phyloP scores from a whole-genome alignment of 2,888 invertebrate genomes.

The Icerya purchasi region DNA sequence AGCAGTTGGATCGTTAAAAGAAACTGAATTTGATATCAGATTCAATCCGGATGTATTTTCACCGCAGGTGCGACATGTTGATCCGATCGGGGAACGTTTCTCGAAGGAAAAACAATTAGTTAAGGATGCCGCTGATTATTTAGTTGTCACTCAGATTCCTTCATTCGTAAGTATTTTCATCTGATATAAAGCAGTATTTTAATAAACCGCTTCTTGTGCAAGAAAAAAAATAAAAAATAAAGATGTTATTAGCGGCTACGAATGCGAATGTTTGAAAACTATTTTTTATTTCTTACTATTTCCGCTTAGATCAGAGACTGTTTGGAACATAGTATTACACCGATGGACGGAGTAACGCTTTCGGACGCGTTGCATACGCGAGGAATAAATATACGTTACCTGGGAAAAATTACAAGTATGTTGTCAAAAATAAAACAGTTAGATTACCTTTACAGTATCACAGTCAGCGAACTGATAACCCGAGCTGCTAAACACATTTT shows the following conservation, averaged over 20 bases:
- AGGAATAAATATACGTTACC: constrained; percentile 90
- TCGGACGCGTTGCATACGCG: constrained; percentile 83
- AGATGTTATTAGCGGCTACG: too few relatives aligned
- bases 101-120: constrained; percentile 72
- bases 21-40: constrained; percentile 86
- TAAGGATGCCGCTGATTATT: constrained; percentile 85
- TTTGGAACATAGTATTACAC: constrained; percentile 73
- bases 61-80: constrained; percentile 68
- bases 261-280: too few relatives aligned
- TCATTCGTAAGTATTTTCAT: constrained; percentile 57
- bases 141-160: constrained; percentile 83
- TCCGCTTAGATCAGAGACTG: constrained; percentile 55
- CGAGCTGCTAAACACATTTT: constrained; percentile 87
- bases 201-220: too few relatives aligned
- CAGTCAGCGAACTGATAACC: constrained; percentile 69
- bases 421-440: constrained; percentile 56
- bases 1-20: constrained; percentile 82
- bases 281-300: neutral
- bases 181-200: too few relatives aligned
- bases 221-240: too few relatives aligned
- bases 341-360: constrained; percentile 83
- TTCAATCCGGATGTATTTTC: constrained; percentile 98
- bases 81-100: constrained; percentile 40
- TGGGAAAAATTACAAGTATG: constrained; percentile 73
- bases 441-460: constrained; percentile 72